Percentiles rank a stretch among this genome's conserved stretches.
phyloP scores from a whole-genome alignment of 92 coral and sea anemone species.

The Paragorgia papillata region DNA sequence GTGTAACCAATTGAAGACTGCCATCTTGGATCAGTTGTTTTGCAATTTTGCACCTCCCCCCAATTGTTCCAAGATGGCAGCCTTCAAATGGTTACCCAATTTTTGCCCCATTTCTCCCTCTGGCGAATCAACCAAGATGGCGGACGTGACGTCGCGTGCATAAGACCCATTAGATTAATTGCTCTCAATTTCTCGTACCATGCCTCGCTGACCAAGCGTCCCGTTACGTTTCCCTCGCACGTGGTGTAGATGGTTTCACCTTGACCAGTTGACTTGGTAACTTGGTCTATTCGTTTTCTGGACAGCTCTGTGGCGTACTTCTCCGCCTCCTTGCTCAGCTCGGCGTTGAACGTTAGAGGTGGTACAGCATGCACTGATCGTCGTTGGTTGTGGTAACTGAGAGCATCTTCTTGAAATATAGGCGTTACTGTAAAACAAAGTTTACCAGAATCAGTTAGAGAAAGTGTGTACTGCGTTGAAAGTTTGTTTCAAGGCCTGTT shows the following conservation, averaged over 20 bases:
- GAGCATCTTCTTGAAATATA: conserved; percentile 71
- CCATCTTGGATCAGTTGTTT: too few species aligned
- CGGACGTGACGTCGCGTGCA: not conserved
- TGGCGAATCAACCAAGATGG: too few species aligned
- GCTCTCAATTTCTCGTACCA: conserved; percentile 9
- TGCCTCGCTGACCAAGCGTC: conserved; percentile 35
- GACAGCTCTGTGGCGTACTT: conserved; percentile 74
- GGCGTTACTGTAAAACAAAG: conserved; percentile 36
- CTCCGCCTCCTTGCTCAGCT: conserved; percentile 65
- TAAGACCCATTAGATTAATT: too few species aligned
- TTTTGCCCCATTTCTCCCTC: too few species aligned
- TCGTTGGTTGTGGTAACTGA: conserved; percentile 63
- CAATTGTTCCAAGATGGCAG: too few species aligned
- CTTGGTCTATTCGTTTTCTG: not conserved
- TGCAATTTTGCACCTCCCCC: too few species aligned
- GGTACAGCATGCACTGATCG: conserved; percentile 73
- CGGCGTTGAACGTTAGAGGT: conserved; percentile 53
- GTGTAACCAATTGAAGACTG: too few species aligned
- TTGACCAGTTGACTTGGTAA: not conserved
- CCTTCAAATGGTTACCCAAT: too few species aligned
- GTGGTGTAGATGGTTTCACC: conserved; percentile 25
- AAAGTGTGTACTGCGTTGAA: too few species aligned
- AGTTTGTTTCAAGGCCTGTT: too few species aligned
- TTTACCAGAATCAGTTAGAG: too few species aligned
- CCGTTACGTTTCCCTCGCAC: conserved; percentile 10